Percentiles rank a stretch among this genome's conserved stretches.
Evolutionary conservation across 2,888 invertebrate species (phyloP).

Genomic region (Cheilosia variabilis): DNA sequence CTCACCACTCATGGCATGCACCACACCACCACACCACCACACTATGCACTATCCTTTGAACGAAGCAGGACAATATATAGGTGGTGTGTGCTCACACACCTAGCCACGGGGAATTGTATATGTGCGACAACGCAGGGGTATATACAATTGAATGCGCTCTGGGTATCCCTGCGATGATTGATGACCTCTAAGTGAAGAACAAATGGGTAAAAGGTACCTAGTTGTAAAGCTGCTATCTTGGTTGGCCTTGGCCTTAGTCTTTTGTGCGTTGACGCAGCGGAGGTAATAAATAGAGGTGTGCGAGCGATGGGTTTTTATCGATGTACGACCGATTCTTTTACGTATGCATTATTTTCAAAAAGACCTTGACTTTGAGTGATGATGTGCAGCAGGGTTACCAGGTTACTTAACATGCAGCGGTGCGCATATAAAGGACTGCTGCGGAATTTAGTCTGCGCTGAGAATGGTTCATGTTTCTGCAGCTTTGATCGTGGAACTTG

Average conservation of each 20-base stretch:
- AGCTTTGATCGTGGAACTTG: too few species aligned
- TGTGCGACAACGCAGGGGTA: constrained; percentile 8
- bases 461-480: too few species aligned
- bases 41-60: not conserved
- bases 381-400: constrained; percentile 42
- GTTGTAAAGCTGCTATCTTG: constrained; percentile 12
- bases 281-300: constrained; percentile 38
- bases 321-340: not conserved
- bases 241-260: constrained; percentile 57
- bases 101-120: constrained; percentile 44
- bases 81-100: constrained; percentile 29
- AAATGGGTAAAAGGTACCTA: constrained; percentile 44
- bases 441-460: too few species aligned
- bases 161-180: constrained; percentile 68
- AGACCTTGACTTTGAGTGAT: constrained; percentile 68
- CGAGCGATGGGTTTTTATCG: not conserved
- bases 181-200: constrained; percentile 64
- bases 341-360: constrained; percentile 10
- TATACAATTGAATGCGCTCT: not conserved
- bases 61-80: constrained; percentile 35
- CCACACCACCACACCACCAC: too few species aligned
- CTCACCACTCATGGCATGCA: not conserved
- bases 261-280: constrained; percentile 1
- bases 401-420: not conserved
- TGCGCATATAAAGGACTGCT: too few species aligned